Conservation (phyloP, 2,113 vertebrate genomes). For the Carassius gibelio region DNA sequence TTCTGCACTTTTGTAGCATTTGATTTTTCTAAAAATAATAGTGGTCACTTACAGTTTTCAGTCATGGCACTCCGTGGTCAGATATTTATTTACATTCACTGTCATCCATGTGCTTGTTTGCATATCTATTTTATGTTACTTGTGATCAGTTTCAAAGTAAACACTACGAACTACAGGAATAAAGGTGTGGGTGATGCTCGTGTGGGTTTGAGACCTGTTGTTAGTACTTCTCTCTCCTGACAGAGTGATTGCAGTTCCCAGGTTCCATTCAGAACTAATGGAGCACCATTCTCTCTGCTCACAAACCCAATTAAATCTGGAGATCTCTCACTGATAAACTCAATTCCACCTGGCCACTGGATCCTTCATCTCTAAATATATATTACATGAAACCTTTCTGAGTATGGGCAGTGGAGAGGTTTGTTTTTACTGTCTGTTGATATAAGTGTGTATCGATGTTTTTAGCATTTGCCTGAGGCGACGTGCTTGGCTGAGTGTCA, state of each 20-base stretch:
- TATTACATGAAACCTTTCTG: constrained; percentile 32
- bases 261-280: constrained; percentile 58
- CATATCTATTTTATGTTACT: background rate
- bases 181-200: background rate
- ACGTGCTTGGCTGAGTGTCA: background rate
- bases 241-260: constrained; percentile 57
- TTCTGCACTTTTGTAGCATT: background rate
- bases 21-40: background rate
- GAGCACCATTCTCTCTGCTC: constrained; percentile 60
- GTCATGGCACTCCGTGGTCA: background rate
- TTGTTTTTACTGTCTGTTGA: constrained; percentile 24
- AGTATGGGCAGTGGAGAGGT: background rate
- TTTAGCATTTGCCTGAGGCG: constrained; percentile 5
- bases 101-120: background rate
- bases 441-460: constrained; percentile 23
- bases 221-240: constrained; percentile 50
- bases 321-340: constrained; percentile 61
- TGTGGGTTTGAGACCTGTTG: constrained; percentile 23
- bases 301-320: constrained; percentile 67
- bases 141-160: background rate
- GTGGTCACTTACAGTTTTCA: background rate
- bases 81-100: background rate
- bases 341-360: constrained; percentile 46
- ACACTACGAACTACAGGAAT: background rate
- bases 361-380: constrained; percentile 58